A percentile compares a stretch with the other conserved stretches of the same genome.
phyloP scores from a whole-genome alignment of 2,113 vertebrate species.

The Empidonax alnorum region DNA sequence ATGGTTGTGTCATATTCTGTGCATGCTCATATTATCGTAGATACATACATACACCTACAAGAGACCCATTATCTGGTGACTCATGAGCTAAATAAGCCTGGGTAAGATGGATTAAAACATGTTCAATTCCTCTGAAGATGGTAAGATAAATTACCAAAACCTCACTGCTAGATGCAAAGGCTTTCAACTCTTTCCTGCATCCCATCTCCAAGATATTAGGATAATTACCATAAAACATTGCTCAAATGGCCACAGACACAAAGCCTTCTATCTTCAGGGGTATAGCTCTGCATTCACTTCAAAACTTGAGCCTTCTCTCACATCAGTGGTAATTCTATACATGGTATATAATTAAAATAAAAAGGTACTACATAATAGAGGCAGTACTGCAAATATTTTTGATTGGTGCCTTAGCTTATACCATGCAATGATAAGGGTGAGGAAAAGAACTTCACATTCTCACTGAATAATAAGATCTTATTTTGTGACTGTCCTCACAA shows the following conservation, averaged over 20 bases:
- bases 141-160: neutral
- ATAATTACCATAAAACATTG: neutral
- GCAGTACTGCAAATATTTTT: constrained; percentile 11
- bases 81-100: neutral
- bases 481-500: neutral
- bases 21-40: neutral
- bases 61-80: neutral
- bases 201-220: neutral
- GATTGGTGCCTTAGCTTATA: constrained; percentile 6
- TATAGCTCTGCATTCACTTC: neutral
- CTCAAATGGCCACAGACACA: neutral
- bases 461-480: neutral
- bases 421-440: neutral
- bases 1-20: rapidly evolving
- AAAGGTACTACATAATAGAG: neutral
- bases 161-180: neutral
- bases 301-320: neutral
- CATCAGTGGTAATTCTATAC: neutral
- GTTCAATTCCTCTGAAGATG: neutral
- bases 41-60: neutral
- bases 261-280: neutral
- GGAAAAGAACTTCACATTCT: neutral
- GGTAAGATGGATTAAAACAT: neutral
- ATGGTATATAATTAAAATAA: neutral
- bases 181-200: neutral